Evolutionary conservation across 2,888 invertebrate genomes (phyloP).

Genomic region (Hypselothyrea guttata): DNA sequence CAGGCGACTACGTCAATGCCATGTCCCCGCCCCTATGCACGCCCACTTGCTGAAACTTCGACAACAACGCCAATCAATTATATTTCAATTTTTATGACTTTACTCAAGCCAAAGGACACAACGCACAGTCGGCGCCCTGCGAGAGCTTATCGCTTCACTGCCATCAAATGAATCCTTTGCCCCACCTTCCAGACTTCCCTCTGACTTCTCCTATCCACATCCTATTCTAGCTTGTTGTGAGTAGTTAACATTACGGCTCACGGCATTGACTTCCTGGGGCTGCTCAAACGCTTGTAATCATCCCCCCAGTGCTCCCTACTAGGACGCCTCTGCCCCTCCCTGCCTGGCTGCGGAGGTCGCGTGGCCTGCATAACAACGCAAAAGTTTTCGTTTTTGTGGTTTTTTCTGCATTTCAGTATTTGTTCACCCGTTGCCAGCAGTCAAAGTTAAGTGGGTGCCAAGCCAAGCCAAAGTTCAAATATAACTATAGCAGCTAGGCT

Average conservation of each 20-base stretch:
- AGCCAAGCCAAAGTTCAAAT: constrained; percentile 6
- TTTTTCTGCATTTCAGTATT: not conserved
- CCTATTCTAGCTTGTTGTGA: not conserved
- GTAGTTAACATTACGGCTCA: constrained; percentile 8
- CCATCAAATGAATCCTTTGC: constrained; percentile 40
- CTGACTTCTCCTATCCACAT: not conserved
- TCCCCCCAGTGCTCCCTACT: too few species aligned
- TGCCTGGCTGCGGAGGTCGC: not conserved
- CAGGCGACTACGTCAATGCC: constrained; percentile 63
- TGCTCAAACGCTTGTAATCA: not conserved
- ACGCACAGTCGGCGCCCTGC: constrained; percentile 23
- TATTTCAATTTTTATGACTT: constrained; percentile 68
- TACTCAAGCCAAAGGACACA: constrained; percentile 20
- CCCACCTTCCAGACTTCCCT: not conserved
- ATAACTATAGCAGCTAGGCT: not conserved
- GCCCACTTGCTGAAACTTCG: constrained; percentile 19
- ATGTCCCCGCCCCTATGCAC: not conserved
- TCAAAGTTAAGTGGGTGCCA: constrained; percentile 40
- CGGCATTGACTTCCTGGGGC: not conserved
- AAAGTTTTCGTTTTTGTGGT: constrained; percentile 5
- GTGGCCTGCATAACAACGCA: constrained; percentile 2
- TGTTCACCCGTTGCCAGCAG: constrained; percentile 2
- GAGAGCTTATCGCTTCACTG: constrained; percentile 55
- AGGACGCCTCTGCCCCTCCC: too few species aligned
- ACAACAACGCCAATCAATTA: constrained; percentile 73